Conservation (phyloP, 2,113 vertebrate genomes). For the Pycnonotus jocosus region DNA sequence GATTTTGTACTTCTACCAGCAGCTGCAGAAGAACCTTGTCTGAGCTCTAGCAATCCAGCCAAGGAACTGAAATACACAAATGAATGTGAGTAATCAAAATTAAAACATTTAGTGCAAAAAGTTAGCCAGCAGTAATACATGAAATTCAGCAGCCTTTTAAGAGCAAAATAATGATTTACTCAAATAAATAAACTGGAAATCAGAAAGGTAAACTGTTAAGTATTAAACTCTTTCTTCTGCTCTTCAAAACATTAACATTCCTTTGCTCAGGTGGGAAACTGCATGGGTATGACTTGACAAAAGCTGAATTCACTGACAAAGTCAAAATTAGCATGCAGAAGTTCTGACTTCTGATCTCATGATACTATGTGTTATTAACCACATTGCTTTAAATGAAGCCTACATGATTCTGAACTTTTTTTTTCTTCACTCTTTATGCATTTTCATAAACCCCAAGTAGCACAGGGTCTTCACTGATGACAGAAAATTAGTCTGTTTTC, state of each 20-base stretch:
- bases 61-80: slow-evolving; percentile 6
- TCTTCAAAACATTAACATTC: neutral
- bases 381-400: neutral
- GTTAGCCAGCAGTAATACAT: neutral
- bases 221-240: neutral
- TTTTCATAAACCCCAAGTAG: neutral
- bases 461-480: neutral
- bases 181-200: neutral
- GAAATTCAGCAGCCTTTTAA: neutral
- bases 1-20: neutral
- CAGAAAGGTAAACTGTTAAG: neutral
- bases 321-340: neutral
- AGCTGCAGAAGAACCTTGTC: neutral
- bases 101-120: neutral
- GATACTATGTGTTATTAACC: neutral
- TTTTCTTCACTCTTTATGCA: neutral
- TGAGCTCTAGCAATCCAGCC: neutral
- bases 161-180: neutral
- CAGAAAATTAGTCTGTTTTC: slow-evolving; percentile 33
- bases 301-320: neutral
- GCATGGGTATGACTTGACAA: neutral
- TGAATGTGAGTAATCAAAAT: neutral
- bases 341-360: neutral
- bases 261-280: neutral
- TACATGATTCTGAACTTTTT: neutral